phyloP scores from a whole-genome alignment of 2,797 vertebrate genomes.

The Poecile montanus region DNA sequence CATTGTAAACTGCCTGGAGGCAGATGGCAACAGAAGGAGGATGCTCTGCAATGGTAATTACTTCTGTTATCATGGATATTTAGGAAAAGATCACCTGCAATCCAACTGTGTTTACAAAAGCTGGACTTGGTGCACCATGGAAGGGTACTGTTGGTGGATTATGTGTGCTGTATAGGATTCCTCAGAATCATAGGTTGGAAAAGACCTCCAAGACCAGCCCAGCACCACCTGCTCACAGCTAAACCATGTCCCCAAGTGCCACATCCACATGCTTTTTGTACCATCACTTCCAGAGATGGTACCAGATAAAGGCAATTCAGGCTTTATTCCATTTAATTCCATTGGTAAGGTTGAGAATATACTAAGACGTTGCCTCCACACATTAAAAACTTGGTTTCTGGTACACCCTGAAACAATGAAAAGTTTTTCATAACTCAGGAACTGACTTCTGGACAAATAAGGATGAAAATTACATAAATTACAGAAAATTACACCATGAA shows the following conservation, averaged over 20 bases:
- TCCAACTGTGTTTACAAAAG: neutral
- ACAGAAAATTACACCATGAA: neutral
- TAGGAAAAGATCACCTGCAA: constrained; percentile 11
- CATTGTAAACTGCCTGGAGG: neutral
- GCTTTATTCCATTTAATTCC: neutral
- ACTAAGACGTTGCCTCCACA: neutral
- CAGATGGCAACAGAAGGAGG: neutral
- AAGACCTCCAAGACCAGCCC: neutral
- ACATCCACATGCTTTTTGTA: neutral
- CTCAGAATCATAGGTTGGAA: neutral
- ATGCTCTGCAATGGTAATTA: constrained; percentile 34
- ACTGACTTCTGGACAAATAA: neutral
- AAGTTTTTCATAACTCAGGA: neutral
- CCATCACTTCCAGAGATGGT: neutral
- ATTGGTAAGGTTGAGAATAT: neutral
- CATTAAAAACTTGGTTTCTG: neutral
- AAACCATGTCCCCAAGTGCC: neutral
- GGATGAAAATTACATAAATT: neutral
- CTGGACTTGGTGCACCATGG: neutral
- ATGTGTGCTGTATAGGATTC: neutral
- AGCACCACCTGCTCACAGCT: neutral
- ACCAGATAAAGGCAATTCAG: neutral
- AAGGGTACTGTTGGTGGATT: neutral
- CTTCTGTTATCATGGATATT: constrained; percentile 26
- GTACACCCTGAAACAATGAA: neutral